Conservation (phyloP, 1,140 invertebrate species). For the Leptonema lineaticorne region DNA sequence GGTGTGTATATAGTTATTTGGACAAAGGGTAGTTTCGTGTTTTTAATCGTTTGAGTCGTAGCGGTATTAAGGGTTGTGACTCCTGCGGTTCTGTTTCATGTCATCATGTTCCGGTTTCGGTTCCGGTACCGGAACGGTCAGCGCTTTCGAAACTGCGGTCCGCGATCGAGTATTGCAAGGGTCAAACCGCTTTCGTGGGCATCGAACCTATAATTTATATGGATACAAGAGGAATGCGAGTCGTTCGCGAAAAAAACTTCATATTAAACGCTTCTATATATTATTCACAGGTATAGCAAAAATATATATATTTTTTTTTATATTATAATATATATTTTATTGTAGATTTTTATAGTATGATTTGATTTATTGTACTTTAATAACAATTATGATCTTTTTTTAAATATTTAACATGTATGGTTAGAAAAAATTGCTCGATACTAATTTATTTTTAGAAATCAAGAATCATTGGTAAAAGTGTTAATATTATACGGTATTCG, state of each 20-base stretch:
- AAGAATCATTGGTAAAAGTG: too few relatives aligned
- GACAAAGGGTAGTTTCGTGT: too few relatives aligned
- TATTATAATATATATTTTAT: not conserved
- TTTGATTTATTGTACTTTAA: too few relatives aligned
- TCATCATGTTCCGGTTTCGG: not conserved
- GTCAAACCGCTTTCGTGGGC: constrained; percentile 40
- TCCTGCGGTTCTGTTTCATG: constrained; percentile 2
- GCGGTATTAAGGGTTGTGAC: not conserved
- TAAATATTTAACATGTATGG: too few relatives aligned
- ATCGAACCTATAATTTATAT: constrained; percentile 39
- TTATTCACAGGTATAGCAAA: not conserved
- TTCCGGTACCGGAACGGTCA: not conserved
- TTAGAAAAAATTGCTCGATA: too few relatives aligned
- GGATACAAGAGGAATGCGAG: not conserved
- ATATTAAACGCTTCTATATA: not conserved
- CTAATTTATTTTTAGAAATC: too few relatives aligned
- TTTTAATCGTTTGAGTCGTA: too few relatives aligned
- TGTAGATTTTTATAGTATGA: too few relatives aligned
- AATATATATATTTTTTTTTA: not conserved
- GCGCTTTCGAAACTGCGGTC: not conserved
- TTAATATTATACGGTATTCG: too few relatives aligned
- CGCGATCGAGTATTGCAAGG: constrained; percentile 22
- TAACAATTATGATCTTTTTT: too few relatives aligned
- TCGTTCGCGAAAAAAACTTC: not conserved
- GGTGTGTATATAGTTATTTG: too few relatives aligned